These are phyloP conservation scores for Chaetodon trifascialis DNA, from an alignment of 2,113 vertebrate genomes.

Conservation along the genomic window DNA sequence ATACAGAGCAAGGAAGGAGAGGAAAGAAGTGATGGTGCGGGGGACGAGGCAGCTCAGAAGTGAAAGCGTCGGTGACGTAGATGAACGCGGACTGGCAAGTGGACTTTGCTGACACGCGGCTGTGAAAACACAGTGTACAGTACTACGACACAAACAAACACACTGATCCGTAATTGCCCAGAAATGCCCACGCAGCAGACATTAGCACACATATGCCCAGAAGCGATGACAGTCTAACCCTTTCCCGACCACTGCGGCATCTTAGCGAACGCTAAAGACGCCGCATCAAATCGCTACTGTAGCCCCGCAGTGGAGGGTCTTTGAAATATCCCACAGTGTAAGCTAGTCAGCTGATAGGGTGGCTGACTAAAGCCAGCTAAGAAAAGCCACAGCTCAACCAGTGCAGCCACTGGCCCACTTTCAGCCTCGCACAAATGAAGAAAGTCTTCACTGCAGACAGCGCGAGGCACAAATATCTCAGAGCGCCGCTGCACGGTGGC, in stretches of 20 bases:
- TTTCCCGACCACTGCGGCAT: constrained; percentile 39
- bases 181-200: constrained; percentile 53
- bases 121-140: background rate
- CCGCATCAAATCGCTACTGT: constrained; percentile 60
- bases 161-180: constrained; percentile 41
- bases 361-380: constrained; percentile 70
- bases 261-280: constrained; percentile 50
- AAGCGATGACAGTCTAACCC: constrained; percentile 36
- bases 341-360: constrained; percentile 67
- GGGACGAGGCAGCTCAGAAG: constrained; percentile 9
- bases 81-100: constrained; percentile 17
- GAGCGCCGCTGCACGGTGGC: constrained; percentile 24
- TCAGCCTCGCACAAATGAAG: constrained; percentile 56
- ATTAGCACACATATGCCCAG: constrained; percentile 15
- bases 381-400: constrained; percentile 66
- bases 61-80: constrained; percentile 2
- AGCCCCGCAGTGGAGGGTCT: constrained; percentile 36
- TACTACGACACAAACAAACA: constrained; percentile 41
- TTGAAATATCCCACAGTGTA: constrained; percentile 63
- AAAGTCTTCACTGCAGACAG: constrained; percentile 32
- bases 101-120: constrained; percentile 38
- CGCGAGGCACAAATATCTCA: constrained; percentile 30
- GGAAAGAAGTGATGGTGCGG: constrained; percentile 1
- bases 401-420: constrained; percentile 74
- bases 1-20: constrained; percentile 4